phyloP scores from a whole-genome alignment of 1,140 invertebrate genomes.

The Drosophila guanche region DNA sequence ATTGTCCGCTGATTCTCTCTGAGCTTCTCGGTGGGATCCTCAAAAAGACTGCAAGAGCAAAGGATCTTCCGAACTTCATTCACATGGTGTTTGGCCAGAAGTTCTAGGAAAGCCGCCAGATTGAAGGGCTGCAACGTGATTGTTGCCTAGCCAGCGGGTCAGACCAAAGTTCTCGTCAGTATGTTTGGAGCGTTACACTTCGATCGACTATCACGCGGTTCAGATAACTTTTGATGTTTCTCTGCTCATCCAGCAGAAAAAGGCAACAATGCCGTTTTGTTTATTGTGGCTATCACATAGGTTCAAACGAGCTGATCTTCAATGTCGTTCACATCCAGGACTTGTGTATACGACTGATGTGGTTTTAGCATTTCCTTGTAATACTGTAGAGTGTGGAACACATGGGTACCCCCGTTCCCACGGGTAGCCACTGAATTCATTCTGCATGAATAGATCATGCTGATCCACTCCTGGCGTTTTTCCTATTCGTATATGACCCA shows the following conservation, averaged over 20 bases:
- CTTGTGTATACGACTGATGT: too few species aligned
- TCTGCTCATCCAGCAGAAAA: conserved; percentile 95
- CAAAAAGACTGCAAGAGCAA: conserved; percentile 95
- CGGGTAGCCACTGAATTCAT: conserved; percentile 75
- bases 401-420: too few species aligned
- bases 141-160: conserved; percentile 95
- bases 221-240: conserved; percentile 96
- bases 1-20: conserved; percentile 91
- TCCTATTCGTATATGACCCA: conserved; percentile 87
- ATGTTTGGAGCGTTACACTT: conserved; percentile 92
- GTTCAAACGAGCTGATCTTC: conserved; percentile 99
- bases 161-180: conserved; percentile 94
- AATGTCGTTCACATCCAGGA: conserved; percentile 94
- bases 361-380: too few species aligned
- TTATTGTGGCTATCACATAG: conserved; percentile 95
- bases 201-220: conserved; percentile 95
- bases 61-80: conserved; percentile 97
- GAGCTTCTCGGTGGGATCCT: conserved; percentile 96
- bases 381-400: too few species aligned
- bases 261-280: conserved; percentile 96
- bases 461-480: conserved; percentile 89
- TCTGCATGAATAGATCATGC: conserved; percentile 89
- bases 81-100: conserved; percentile 93
- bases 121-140: conserved; percentile 96
- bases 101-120: conserved; percentile 95